Evolutionary conservation across 2,888 invertebrate genomes (phyloP).

Genomic region (Rhagonycha lutea): DNA sequence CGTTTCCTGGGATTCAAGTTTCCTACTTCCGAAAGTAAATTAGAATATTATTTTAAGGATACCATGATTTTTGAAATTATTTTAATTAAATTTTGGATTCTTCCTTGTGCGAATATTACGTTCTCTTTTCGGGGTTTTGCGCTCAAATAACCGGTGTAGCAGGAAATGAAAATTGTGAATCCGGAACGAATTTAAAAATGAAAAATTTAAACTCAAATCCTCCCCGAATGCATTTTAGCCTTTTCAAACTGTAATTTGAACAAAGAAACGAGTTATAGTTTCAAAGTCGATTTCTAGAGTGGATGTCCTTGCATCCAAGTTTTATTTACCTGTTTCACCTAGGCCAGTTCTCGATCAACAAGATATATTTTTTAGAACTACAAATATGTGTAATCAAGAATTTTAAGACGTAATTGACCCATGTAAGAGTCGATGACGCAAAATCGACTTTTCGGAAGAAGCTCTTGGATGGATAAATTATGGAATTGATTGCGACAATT

Average conservation of each 20-base stretch:
- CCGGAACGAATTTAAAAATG: too few relatives aligned
- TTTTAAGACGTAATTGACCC: neutral
- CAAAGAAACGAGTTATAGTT: neutral
- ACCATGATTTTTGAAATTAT: neutral
- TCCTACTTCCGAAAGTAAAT: too few relatives aligned
- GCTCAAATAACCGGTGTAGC: neutral
- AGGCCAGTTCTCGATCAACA: neutral
- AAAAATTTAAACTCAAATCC: neutral
- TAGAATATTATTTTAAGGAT: neutral
- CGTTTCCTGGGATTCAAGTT: too few relatives aligned
- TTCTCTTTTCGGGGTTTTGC: too few relatives aligned
- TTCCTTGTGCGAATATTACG: too few relatives aligned
- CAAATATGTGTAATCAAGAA: neutral
- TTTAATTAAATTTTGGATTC: neutral
- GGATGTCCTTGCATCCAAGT: neutral
- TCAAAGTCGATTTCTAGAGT: neutral
- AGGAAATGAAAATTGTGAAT: too few relatives aligned
- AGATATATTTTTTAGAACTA: neutral
- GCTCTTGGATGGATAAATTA: neutral
- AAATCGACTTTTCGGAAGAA: neutral
- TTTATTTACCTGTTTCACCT: conserved; percentile 2
- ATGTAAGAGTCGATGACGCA: neutral
- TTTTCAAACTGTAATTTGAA: neutral
- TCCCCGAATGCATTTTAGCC: neutral
- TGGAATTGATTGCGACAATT: too few relatives aligned